Conservation (phyloP, 2,888 invertebrate species). For the Selenia dentaria region DNA sequence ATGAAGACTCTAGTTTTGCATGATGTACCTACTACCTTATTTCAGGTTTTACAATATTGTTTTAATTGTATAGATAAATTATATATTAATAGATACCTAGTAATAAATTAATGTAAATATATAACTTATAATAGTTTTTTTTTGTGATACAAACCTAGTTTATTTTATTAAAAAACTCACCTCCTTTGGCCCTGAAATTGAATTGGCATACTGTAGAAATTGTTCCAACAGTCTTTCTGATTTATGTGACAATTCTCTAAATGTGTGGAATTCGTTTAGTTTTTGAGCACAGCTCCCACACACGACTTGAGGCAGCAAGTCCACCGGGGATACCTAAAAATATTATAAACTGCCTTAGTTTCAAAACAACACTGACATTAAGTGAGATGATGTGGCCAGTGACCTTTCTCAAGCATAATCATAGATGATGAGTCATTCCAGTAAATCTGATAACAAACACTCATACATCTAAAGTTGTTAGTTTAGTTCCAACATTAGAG, state of each 20-base stretch:
- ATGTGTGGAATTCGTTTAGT: constrained; percentile 90
- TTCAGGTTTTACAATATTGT: constrained; percentile 24
- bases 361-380: constrained; percentile 60
- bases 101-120: constrained; percentile 37
- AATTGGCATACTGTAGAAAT: constrained; percentile 89
- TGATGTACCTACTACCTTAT: constrained; percentile 37
- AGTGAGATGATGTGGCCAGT: constrained; percentile 70
- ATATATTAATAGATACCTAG: constrained; percentile 39
- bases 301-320: constrained; percentile 90
- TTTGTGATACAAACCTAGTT: constrained; percentile 16
- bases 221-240: constrained; percentile 90
- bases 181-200: constrained; percentile 86
- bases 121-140: constrained; percentile 23
- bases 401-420: constrained; percentile 75
- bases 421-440: constrained; percentile 75
- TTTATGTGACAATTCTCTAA: constrained; percentile 90
- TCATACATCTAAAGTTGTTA: constrained; percentile 42
- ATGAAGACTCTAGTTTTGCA: constrained; percentile 63
- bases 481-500: constrained; percentile 34
- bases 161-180: constrained; percentile 65
- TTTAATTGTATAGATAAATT: constrained; percentile 28
- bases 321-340: constrained; percentile 89
- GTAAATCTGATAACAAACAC: constrained; percentile 44
- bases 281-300: constrained; percentile 91
- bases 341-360: constrained; percentile 52